Conservation (phyloP, 2,113 vertebrate species). For the Chamaea fasciata region DNA sequence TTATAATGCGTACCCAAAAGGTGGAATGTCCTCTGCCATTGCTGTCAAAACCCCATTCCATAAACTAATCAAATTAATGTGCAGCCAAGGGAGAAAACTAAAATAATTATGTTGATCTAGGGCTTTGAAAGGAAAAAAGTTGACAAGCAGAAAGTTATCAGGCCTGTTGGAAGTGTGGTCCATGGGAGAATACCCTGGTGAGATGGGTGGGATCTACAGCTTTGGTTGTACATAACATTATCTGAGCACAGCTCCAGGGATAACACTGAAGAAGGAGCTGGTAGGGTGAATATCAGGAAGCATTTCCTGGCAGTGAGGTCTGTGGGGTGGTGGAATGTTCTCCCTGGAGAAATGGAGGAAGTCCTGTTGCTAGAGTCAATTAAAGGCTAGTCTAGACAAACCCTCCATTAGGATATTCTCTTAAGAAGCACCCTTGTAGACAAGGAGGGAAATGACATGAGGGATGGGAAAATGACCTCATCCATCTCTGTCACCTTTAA, state of each 20-base stretch:
- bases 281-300: neutral
- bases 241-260: neutral
- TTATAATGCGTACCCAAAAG: neutral
- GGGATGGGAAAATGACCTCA: slow-evolving; percentile 29
- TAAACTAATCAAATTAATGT: neutral
- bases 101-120: neutral
- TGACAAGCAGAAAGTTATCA: neutral
- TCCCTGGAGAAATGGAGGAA: slow-evolving; percentile 28
- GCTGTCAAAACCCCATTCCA: neutral
- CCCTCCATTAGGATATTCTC: slow-evolving; percentile 20
- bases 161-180: neutral
- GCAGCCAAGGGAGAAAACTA: neutral
- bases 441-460: slow-evolving; percentile 16
- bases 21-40: neutral
- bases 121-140: neutral
- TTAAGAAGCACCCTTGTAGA: neutral
- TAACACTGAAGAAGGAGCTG: neutral
- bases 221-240: neutral
- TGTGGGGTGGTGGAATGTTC: neutral
- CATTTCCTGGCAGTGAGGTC: slow-evolving; percentile 15
- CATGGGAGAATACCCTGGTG: neutral
- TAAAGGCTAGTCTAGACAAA: slow-evolving; percentile 52
- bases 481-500: slow-evolving; percentile 25
- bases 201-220: neutral
- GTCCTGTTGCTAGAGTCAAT: slow-evolving; percentile 22